A percentile compares a stretch with the other conserved stretches of the same genome.
Evolutionary conservation across 1,140 invertebrate species (phyloP).

Genomic region (Acyrthosiphon pisum): DNA sequence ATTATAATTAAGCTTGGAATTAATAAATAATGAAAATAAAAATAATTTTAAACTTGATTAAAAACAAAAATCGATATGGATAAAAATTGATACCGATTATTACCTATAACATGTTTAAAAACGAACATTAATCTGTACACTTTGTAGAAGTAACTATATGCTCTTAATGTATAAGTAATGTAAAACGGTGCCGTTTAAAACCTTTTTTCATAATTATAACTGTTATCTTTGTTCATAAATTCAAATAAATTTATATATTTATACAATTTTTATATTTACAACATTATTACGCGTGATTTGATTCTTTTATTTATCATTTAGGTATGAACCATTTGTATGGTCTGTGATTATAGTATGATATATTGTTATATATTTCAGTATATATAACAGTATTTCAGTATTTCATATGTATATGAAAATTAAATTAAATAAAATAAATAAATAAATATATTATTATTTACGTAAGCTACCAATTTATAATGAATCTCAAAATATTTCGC

Average conservation of each 20-base stretch:
- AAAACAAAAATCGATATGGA: background rate
- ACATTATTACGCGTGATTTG: background rate
- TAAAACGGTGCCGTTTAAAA: background rate
- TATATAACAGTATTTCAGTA: no score
- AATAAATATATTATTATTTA: no score
- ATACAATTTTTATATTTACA: no score
- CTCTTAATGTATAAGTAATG: background rate
- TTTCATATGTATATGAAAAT: no score
- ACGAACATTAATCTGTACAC: background rate
- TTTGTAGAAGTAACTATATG: background rate
- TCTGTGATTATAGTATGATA: background rate
- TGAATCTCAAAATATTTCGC: no score
- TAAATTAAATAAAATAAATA: no score
- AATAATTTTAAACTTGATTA: background rate
- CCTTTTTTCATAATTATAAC: background rate
- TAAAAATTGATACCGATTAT: background rate
- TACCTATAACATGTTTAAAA: background rate
- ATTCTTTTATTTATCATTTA: background rate
- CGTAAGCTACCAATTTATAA: no score
- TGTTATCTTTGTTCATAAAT: background rate
- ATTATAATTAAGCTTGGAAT: background rate
- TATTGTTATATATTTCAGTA: no score
- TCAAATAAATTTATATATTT: background rate
- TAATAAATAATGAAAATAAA: background rate
- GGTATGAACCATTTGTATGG: background rate